Evolutionary conservation across 2,888 invertebrate genomes (phyloP), one percentile per base, ranked within the genome.

Genomic region (Cheilosia soror): DNA sequence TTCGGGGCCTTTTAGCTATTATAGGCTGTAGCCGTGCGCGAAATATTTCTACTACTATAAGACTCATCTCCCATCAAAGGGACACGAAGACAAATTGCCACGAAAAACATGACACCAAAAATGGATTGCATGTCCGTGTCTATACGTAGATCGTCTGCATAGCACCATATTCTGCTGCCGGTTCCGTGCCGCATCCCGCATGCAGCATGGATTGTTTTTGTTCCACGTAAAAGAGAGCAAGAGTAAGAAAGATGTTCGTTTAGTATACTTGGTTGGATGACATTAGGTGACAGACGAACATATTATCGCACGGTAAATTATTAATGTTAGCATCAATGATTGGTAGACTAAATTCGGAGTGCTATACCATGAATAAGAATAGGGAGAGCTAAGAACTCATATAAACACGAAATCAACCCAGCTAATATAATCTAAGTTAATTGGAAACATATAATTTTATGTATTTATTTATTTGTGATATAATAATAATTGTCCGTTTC

Each of bases 71-170:
- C 73, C 75, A 75, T 80, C 84, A 85, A 87, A 87, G 87, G 40
- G 27, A 65, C 81, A 88, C 88, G 88, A 87, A 90, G 91, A 91
- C 91, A 91, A 91, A 91, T 91, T 89, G 90, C 89, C 88, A 89
- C 88, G 90, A 90, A 91, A 89, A 91, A 91, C 91, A 91, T 90
- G 91, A 91, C 91, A 91, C 89, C 89, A 73, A 88, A 88, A 88
- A 88, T 87, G 88, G 83, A 84, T 87, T 81, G 69, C 69, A 81
- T 72, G 85, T 81, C 85, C 81, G 66, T 81, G 71, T 65, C 75
- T 85, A 20, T 20, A 20, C 20, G 20, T 20, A 66, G 57, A 37
- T 49, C 44, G 60, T 51, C 62, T 66, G 55, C 13, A 20, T 11
- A 37, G 53, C 13, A 57, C n/a, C 4, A 11, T 57, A 57, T 27